Conservation (phyloP, 1,140 invertebrate species). For the Phymastichus coffea region DNA sequence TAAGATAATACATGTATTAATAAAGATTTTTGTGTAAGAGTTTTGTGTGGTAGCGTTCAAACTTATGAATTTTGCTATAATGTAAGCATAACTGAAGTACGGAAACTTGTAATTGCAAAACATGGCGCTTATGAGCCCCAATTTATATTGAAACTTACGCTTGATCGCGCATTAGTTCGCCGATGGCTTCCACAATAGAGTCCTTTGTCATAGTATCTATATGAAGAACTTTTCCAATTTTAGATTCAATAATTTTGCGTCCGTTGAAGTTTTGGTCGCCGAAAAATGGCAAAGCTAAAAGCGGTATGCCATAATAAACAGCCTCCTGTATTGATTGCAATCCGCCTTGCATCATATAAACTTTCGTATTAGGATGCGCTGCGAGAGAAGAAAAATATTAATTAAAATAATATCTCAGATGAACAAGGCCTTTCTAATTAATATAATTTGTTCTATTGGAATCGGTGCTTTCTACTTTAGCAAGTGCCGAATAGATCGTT, state of each 20-base stretch:
- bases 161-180: slow-evolving; percentile 43
- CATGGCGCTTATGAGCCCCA: not conserved
- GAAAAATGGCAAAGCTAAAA: slow-evolving; percentile 58
- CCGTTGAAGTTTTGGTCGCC: slow-evolving; percentile 55
- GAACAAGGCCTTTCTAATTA: too few relatives aligned
- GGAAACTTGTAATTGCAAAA: not conserved
- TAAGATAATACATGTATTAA: too few relatives aligned
- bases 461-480: too few relatives aligned
- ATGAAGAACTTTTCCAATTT: slow-evolving; percentile 45
- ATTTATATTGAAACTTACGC: slow-evolving; percentile 40
- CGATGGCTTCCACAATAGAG: slow-evolving; percentile 34
- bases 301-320: slow-evolving; percentile 57
- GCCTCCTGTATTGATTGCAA: slow-evolving; percentile 60
- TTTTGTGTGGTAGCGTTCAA: too few relatives aligned
- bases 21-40: too few relatives aligned
- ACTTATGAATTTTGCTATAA: too few relatives aligned
- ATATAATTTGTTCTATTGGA: too few relatives aligned
- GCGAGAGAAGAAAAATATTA: slow-evolving; percentile 33
- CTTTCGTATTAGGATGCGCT: slow-evolving; percentile 56
- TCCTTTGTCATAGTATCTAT: slow-evolving; percentile 43
- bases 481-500: too few relatives aligned
- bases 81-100: not conserved
- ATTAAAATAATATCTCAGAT: too few relatives aligned
- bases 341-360: slow-evolving; percentile 63
- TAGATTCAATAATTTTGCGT: slow-evolving; percentile 43